phyloP scores from a whole-genome alignment of 2,888 invertebrate genomes.

The Andrena camellia region DNA sequence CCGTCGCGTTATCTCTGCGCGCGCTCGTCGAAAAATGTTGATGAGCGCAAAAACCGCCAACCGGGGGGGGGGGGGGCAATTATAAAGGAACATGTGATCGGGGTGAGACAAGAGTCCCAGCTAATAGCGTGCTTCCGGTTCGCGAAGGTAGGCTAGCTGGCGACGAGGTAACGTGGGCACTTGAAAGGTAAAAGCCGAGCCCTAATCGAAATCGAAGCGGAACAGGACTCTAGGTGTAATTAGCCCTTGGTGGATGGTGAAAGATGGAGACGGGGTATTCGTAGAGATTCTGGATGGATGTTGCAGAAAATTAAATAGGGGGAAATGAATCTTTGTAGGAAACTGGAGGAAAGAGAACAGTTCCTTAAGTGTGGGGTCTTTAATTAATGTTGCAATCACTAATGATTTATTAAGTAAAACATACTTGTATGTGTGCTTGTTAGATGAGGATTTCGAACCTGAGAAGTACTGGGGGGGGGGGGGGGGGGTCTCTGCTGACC shows the following conservation, averaged over 20 bases:
- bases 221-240: not conserved
- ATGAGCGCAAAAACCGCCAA: slow-evolving; percentile 45
- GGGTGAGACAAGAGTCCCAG: slow-evolving; percentile 59
- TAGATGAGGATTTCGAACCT: too few relatives aligned
- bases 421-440: too few relatives aligned
- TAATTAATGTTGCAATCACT: too few relatives aligned
- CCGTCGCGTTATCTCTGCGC: slow-evolving; percentile 27
- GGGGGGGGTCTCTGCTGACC: too few relatives aligned
- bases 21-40: not conserved
- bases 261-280: not conserved
- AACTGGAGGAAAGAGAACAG: too few relatives aligned
- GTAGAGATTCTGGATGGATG: too few relatives aligned
- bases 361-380: too few relatives aligned
- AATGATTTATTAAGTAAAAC: too few relatives aligned
- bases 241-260: not conserved
- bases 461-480: too few relatives aligned
- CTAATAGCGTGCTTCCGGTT: slow-evolving; percentile 68
- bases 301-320: too few relatives aligned
- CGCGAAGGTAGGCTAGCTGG: slow-evolving; percentile 39
- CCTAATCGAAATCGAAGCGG: slow-evolving; percentile 39
- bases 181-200: slow-evolving; percentile 43
- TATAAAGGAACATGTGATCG: slow-evolving; percentile 59
- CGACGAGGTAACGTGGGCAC: slow-evolving; percentile 26
- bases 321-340: too few relatives aligned
- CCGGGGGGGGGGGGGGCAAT: slow-evolving; percentile 24